A percentile compares a stretch with the other conserved stretches of the same genome.
phyloP scores from a whole-genome alignment of 2,113 vertebrate species.

The Leptocoma aspasia region DNA sequence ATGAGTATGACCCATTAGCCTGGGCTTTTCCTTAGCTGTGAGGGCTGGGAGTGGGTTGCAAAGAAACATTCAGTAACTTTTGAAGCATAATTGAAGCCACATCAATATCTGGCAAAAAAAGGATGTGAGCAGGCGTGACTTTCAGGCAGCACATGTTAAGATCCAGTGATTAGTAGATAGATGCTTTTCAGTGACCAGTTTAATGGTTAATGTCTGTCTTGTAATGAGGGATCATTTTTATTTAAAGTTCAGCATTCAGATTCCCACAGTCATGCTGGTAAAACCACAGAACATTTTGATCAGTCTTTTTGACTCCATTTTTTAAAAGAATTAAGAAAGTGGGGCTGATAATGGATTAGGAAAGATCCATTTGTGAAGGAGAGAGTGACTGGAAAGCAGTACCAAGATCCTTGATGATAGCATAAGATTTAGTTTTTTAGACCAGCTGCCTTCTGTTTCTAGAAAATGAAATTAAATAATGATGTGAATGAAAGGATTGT shows the following conservation, averaged over 20 bases:
- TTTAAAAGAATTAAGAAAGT: not conserved
- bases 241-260: not conserved
- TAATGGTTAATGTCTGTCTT: not conserved
- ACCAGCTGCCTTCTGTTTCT: slow-evolving; percentile 55
- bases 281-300: not conserved
- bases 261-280: not conserved
- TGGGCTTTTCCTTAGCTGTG: not conserved
- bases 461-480: slow-evolving; percentile 45
- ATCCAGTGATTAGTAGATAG: not conserved
- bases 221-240: not conserved
- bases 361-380: slow-evolving; percentile 25
- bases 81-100: not conserved
- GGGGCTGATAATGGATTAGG: slow-evolving; percentile 28
- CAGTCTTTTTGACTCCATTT: not conserved
- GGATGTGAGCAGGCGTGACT: not conserved
- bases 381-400: not conserved
- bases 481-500: slow-evolving; percentile 45
- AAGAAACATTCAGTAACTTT: not conserved
- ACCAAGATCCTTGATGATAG: slow-evolving; percentile 23
- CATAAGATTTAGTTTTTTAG: not conserved
- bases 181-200: not conserved
- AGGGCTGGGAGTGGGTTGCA: not conserved
- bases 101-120: not conserved
- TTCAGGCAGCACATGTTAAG: not conserved
- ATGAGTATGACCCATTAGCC: not conserved